phyloP scores from a whole-genome alignment of 2,113 vertebrate genomes.

The Plestiodon gilberti region DNA sequence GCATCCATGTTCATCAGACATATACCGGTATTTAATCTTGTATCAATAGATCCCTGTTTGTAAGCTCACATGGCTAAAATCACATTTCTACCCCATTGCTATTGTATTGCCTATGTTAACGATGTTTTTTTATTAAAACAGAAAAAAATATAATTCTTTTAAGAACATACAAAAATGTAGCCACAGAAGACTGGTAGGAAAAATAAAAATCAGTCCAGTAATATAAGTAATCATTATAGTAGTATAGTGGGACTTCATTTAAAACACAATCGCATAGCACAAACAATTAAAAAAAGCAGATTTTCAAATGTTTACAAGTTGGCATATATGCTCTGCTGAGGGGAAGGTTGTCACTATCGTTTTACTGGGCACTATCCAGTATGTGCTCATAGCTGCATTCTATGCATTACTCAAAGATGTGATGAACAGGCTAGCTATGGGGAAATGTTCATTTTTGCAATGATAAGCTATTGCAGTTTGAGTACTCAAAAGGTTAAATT shows the following conservation, averaged over 20 bases:
- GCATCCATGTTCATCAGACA: background rate
- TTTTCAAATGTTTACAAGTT: background rate
- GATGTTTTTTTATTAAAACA: too few relatives aligned
- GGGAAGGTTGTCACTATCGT: background rate
- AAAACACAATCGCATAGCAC: too few relatives aligned
- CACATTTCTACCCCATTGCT: background rate
- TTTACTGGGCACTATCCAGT: background rate
- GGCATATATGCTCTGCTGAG: background rate
- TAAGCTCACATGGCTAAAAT: background rate
- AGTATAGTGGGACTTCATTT: too few relatives aligned
- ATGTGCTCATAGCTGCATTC: background rate
- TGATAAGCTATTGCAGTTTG: background rate
- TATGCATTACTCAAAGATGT: background rate
- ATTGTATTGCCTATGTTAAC: too few relatives aligned
- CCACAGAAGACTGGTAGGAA: too few relatives aligned
- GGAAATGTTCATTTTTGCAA: background rate
- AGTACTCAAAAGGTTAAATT: background rate
- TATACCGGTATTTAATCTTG: background rate
- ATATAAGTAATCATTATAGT: too few relatives aligned
- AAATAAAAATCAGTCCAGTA: too few relatives aligned
- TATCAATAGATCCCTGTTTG: background rate
- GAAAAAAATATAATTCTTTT: too few relatives aligned
- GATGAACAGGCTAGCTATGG: background rate
- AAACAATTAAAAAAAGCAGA: too few relatives aligned
- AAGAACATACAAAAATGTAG: too few relatives aligned